Evolutionary conservation across 2,113 vertebrate species (phyloP).

Genomic region (Mastomys coucha): DNA sequence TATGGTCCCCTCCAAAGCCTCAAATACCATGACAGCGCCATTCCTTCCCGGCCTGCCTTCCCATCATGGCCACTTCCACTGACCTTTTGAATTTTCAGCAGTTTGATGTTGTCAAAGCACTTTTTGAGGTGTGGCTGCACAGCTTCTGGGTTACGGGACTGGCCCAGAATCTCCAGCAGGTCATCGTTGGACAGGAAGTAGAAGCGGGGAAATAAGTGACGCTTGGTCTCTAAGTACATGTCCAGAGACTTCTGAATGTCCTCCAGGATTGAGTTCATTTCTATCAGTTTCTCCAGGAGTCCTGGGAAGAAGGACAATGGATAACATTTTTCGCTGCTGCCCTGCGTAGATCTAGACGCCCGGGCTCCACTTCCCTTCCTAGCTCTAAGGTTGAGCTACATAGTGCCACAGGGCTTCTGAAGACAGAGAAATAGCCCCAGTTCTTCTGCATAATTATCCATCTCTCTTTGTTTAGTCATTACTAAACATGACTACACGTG

Average conservation of each 20-base stretch:
- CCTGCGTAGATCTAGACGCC: not conserved
- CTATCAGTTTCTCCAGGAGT: slow-evolving; percentile 88
- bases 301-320: slow-evolving; percentile 82
- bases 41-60: not conserved
- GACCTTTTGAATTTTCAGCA: slow-evolving; percentile 90
- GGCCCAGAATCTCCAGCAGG: slow-evolving; percentile 93
- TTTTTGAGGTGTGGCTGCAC: slow-evolving; percentile 95
- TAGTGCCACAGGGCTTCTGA: not conserved
- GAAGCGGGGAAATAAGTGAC: slow-evolving; percentile 94
- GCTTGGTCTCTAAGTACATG: slow-evolving; percentile 93
- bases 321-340: not conserved
- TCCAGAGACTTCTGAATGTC: slow-evolving; percentile 94
- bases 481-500: not conserved
- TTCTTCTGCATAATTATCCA: not conserved
- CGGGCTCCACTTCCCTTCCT: not conserved
- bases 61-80: not conserved
- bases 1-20: not conserved
- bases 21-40: not conserved
- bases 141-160: slow-evolving; percentile 92
- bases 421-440: not conserved
- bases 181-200: slow-evolving; percentile 95
- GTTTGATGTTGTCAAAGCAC: slow-evolving; percentile 94
- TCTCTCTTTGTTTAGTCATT: not conserved
- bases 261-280: slow-evolving; percentile 90
- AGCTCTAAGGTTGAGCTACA: not conserved